A percentile compares a stretch with the other conserved stretches of the same genome.
phyloP scores from a whole-genome alignment of 2,797 vertebrate species.

The Enteromius treurensis region DNA sequence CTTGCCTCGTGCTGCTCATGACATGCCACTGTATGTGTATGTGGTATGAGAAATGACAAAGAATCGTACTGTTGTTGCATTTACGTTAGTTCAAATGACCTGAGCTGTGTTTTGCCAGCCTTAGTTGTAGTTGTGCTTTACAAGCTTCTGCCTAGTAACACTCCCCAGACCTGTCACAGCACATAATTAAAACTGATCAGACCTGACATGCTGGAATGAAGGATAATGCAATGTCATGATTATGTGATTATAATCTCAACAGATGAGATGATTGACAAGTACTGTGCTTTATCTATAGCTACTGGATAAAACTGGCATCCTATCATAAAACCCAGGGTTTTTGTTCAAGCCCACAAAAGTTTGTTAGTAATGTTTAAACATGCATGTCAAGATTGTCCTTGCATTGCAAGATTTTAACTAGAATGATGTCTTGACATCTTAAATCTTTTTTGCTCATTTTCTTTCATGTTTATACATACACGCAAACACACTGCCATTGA shows the following conservation, averaged over 20 bases:
- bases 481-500: no score
- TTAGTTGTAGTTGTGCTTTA: background rate
- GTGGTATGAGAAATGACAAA: background rate
- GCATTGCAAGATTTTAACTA: background rate
- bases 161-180: background rate
- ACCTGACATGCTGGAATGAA: background rate
- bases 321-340: background rate
- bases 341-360: background rate
- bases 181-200: background rate
- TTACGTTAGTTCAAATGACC: background rate
- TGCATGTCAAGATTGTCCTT: background rate
- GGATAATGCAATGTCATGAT: background rate
- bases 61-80: background rate
- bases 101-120: background rate
- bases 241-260: background rate
- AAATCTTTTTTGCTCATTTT: background rate
- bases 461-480: no score
- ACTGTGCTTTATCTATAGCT: background rate
- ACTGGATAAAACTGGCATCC: background rate
- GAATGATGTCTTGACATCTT: background rate
- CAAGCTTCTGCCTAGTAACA: background rate
- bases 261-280: background rate
- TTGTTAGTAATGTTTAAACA: background rate
- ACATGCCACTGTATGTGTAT: constrained; percentile 1
- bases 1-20: constrained; percentile 5